Percentiles rank a stretch among this genome's conserved stretches.
phyloP scores from a whole-genome alignment of 1,140 invertebrate genomes.

The Helicoverpa armigera region DNA sequence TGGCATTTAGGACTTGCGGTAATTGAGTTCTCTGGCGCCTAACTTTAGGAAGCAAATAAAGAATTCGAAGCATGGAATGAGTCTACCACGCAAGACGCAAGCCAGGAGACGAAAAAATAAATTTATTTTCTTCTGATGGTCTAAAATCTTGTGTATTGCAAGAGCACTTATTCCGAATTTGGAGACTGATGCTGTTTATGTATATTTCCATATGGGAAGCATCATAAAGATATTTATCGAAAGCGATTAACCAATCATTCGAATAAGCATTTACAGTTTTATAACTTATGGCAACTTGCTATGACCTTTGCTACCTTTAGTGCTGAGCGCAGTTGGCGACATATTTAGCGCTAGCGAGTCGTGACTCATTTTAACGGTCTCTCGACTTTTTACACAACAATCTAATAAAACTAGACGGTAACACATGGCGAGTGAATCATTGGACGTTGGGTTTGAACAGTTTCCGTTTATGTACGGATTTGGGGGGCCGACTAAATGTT shows the following conservation, averaged over 20 bases:
- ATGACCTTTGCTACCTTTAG: slow-evolving; percentile 37
- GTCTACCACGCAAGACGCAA: not conserved
- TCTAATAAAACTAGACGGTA: slow-evolving; percentile 42
- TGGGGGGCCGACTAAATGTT: not conserved
- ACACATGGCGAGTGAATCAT: slow-evolving; percentile 36
- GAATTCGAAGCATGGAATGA: not conserved
- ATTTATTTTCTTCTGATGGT: too few species aligned
- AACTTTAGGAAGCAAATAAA: not conserved
- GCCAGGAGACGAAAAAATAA: not conserved
- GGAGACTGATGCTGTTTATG: not conserved
- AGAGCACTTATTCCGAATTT: too few species aligned
- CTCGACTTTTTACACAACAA: slow-evolving; percentile 39
- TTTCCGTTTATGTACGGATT: slow-evolving; percentile 40
- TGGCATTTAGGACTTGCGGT: slow-evolving; percentile 22
- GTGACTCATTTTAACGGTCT: slow-evolving; percentile 36
- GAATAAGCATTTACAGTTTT: slow-evolving; percentile 2
- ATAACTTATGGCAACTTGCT: slow-evolving; percentile 29
- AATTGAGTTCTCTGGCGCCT: slow-evolving; percentile 15
- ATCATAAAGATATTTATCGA: slow-evolving; percentile 13
- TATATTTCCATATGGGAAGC: not conserved
- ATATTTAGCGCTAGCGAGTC: slow-evolving; percentile 23
- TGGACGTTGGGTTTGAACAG: slow-evolving; percentile 24
- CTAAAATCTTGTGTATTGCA: too few species aligned
- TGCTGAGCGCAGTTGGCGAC: slow-evolving; percentile 36
- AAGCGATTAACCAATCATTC: slow-evolving; percentile 11